phyloP scores from a whole-genome alignment of 2,113 vertebrate species.

The Cranoglanis bouderius region DNA sequence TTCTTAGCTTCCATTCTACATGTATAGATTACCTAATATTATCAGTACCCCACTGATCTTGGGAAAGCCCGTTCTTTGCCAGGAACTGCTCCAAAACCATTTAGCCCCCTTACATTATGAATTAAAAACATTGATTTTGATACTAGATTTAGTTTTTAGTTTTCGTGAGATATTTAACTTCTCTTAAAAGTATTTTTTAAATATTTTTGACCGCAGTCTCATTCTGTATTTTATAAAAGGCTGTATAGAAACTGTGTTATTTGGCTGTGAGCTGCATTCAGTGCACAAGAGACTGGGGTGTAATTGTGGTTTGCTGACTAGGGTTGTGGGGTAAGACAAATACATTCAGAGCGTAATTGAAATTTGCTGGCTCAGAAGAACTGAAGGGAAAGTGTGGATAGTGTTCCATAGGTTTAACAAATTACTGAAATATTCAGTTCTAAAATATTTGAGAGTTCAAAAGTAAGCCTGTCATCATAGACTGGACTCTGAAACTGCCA shows the following conservation, averaged over 20 bases:
- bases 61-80: not conserved
- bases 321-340: slow-evolving; percentile 35
- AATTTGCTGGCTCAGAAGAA: slow-evolving; percentile 44
- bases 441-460: not conserved
- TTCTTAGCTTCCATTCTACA: not conserved
- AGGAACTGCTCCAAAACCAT: not conserved
- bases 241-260: not conserved
- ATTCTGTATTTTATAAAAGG: not conserved
- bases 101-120: not conserved
- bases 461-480: not conserved
- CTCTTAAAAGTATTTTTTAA: not conserved
- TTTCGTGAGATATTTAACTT: no score
- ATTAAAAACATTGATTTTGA: not conserved
- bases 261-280: slow-evolving; percentile 41
- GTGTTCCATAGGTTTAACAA: slow-evolving; percentile 24
- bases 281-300: slow-evolving; percentile 34
- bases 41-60: not conserved
- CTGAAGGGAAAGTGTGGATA: slow-evolving; percentile 9
- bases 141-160: not conserved
- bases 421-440: not conserved
- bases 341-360: slow-evolving; percentile 18
- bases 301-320: slow-evolving; percentile 55
- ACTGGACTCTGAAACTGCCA: not conserved
- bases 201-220: not conserved
- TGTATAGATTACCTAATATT: not conserved